Evolutionary conservation across 2,113 vertebrate species (phyloP), one percentile per base, ranked within the genome.

Genomic region (Cheilinus undulatus): DNA sequence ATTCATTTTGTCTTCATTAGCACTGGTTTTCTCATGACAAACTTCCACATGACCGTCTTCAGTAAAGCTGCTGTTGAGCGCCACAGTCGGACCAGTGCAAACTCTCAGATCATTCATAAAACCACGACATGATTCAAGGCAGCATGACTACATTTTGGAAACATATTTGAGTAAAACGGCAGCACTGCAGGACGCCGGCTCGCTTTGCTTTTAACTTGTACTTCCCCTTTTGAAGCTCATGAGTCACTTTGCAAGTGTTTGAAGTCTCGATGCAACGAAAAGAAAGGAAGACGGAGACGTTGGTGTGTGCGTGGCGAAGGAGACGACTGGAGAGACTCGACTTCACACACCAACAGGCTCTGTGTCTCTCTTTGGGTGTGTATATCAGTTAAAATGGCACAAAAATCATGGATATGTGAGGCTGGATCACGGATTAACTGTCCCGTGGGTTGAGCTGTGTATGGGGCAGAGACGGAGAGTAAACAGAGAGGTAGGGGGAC

Each of bases 221-320:
- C 48, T 75, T 81, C 62, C 70, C n/a, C 53, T 73, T 84, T 69
- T 82, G 46, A 76, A 79, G 64, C 42, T 50, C 20, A 3, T 70
- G 45, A 76, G 83, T 76, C 53, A 61, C 72, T 81, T 71, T 52
- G 53, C 45, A 71, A 67, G 54, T 75, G 50, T 59, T 73, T 87
- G 50, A 84, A 67, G 72, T 77, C 54, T 63, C 27, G 13, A 6
- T 43, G 28, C 58, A 57, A 46, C 11, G 27, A 78, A 45, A 2
- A 57, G 45, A 64, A 75, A 58, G 42, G 52, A 49, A 15, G 50
- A 48, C 30, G 26, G 32, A 0, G 50, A 42, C 15, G 5, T 1
- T 54, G n/a, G 42, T 45, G 42, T 45, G 15, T 0, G 56, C 8
- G 56, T 2, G 2, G 24, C 22, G n/a, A 15, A 11, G 42, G 5